phyloP scores from a whole-genome alignment of 2,113 vertebrate genomes.

The Polypterus bichir region DNA sequence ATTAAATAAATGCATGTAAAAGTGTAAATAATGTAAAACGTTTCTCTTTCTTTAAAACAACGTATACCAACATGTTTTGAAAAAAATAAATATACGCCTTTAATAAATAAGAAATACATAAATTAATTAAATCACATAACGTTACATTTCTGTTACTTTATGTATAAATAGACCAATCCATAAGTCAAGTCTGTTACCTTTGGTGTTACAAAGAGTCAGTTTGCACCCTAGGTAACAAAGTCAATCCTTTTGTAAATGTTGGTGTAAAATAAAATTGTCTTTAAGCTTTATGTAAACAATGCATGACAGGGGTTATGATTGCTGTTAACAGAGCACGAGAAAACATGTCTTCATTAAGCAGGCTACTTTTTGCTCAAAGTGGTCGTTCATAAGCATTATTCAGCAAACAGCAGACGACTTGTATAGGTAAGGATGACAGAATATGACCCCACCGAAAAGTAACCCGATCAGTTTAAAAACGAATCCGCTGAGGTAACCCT shows the following conservation, averaged over 20 bases:
- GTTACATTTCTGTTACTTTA: conserved; percentile 32
- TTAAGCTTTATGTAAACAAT: not conserved
- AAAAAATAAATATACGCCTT: too few relatives aligned
- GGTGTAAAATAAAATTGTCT: conserved; percentile 10
- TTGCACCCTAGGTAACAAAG: conserved; percentile 39
- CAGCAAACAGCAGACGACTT: not conserved
- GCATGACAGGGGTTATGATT: not conserved
- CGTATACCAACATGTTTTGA: too few relatives aligned
- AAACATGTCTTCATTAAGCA: conserved; percentile 2
- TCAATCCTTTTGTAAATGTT: conserved; percentile 38
- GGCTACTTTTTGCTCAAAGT: not conserved
- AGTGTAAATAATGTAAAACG: too few relatives aligned
- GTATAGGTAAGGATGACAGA: not conserved
- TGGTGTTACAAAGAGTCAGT: conserved; percentile 40
- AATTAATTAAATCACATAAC: conserved; percentile 32
- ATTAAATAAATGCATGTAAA: too few relatives aligned
- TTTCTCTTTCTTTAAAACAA: too few relatives aligned
- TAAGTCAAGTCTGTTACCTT: conserved; percentile 44
- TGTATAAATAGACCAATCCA: conserved; percentile 48
- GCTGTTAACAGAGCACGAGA: not conserved
- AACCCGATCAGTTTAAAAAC: conserved; percentile 49
- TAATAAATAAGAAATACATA: conserved; percentile 32
- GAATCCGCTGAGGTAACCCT: conserved; percentile 37
- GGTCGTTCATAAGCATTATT: not conserved
- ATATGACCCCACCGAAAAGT: not conserved